Evolutionary conservation across 1,140 invertebrate genomes (phyloP).

Genomic region (Scaptodrosophila lebanonensis): DNA sequence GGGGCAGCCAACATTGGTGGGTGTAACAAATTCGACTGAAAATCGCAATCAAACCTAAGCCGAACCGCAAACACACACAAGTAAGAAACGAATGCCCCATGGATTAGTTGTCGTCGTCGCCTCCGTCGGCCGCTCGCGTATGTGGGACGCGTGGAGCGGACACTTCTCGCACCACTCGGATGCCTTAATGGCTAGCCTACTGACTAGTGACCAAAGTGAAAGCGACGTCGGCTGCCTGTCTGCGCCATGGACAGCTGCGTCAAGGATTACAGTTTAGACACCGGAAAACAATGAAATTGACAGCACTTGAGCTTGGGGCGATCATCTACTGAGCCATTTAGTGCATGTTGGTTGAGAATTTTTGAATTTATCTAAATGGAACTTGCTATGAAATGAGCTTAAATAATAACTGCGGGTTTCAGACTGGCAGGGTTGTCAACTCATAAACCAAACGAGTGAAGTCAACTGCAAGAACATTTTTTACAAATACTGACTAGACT

Average conservation of each 20-base stretch:
- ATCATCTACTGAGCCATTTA: constrained; percentile 59
- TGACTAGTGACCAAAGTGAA: constrained; percentile 28
- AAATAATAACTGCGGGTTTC: constrained; percentile 16
- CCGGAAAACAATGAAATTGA: constrained; percentile 76
- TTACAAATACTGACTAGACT: too few relatives aligned
- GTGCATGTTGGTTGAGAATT: constrained; percentile 44
- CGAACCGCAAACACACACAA: constrained; percentile 30
- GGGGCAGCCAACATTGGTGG: constrained; percentile 41
- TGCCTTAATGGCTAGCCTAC: not conserved
- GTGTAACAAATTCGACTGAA: constrained; percentile 54
- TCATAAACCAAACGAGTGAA: too few relatives aligned
- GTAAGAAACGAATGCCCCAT: not conserved
- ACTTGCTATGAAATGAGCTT: constrained; percentile 34
- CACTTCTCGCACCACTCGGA: constrained; percentile 27
- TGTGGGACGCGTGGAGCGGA: not conserved
- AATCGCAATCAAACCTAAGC: constrained; percentile 39
- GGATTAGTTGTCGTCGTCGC: too few relatives aligned
- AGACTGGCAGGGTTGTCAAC: constrained; percentile 8
- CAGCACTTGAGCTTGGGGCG: constrained; percentile 46
- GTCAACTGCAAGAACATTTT: too few relatives aligned
- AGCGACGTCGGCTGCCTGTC: not conserved
- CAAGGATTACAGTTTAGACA: constrained; percentile 69
- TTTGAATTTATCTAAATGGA: constrained; percentile 29
- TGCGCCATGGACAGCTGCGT: not conserved
- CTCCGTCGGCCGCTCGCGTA: not conserved